Evolutionary conservation across 2,113 vertebrate genomes (phyloP).

Genomic region (Turnix velox): DNA sequence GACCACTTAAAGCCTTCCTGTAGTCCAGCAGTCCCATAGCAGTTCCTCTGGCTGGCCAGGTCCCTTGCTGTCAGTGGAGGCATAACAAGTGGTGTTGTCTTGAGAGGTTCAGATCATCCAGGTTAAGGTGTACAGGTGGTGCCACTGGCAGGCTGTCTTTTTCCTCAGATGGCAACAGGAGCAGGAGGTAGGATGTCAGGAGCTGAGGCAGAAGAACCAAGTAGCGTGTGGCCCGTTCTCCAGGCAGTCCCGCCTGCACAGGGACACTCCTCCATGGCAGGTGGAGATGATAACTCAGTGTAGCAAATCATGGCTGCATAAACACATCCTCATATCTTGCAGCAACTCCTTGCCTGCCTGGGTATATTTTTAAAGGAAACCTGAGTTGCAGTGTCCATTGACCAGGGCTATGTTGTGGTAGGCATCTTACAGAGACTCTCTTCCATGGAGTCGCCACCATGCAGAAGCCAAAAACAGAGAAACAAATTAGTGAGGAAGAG

Average conservation of each 20-base stretch:
- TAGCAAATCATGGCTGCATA: background rate
- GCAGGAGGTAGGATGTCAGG: too few relatives aligned
- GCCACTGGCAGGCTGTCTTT: too few relatives aligned
- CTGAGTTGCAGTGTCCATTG: background rate
- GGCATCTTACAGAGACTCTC: background rate
- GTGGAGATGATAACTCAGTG: fast-evolving
- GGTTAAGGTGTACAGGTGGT: background rate
- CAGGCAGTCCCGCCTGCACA: background rate
- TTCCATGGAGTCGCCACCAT: background rate
- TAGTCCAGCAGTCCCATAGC: background rate
- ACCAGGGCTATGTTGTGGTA: background rate
- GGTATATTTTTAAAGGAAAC: background rate
- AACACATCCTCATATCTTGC: background rate
- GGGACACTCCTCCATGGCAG: fast-evolving
- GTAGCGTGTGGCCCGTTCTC: background rate
- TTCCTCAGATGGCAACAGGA: background rate
- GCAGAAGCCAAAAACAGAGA: background rate
- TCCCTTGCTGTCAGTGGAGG: background rate
- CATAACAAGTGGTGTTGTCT: background rate
- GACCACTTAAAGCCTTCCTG: background rate
- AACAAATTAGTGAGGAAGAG: background rate
- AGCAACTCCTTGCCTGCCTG: background rate
- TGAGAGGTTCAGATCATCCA: background rate
- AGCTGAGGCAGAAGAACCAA: background rate
- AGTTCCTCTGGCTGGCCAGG: background rate